Evolutionary conservation across 2,113 vertebrate genomes (phyloP).

Genomic region (Chroicocephalus ridibundus): DNA sequence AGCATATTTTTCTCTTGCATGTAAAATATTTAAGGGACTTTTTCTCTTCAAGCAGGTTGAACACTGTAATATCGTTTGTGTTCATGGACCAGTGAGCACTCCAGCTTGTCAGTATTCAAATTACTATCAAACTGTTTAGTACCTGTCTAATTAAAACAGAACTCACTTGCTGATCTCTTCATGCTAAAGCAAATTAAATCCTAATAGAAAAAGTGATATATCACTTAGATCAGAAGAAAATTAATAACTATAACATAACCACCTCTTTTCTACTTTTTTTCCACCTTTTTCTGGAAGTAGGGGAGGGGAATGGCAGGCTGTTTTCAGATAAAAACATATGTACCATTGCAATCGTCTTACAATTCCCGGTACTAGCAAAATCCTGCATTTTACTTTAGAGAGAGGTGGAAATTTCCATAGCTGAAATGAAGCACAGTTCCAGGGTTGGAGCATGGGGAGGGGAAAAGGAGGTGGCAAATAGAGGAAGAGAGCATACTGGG

Average conservation of each 20-base stretch:
- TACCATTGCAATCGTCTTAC: background rate
- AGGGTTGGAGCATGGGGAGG: background rate
- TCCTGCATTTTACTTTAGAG: background rate
- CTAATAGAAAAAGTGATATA: conserved; percentile 66
- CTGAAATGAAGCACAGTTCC: background rate
- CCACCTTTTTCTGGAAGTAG: background rate
- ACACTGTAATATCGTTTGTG: conserved; percentile 41
- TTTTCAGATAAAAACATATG: conserved; percentile 11
- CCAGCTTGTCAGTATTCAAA: conserved; percentile 67
- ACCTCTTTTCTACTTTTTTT: background rate
- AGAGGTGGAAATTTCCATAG: background rate
- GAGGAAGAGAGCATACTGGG: background rate
- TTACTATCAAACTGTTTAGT: conserved; percentile 65
- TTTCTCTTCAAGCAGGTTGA: conserved; percentile 25
- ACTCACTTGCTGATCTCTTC: conserved; percentile 66
- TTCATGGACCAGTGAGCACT: conserved; percentile 63
- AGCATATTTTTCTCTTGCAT: background rate
- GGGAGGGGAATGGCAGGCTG: background rate
- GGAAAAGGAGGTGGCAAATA: background rate
- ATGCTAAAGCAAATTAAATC: conserved; percentile 67
- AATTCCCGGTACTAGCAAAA: background rate
- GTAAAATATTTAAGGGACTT: conserved; percentile 47
- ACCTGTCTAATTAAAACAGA: conserved; percentile 74
- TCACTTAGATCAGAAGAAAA: conserved; percentile 69
- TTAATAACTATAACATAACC: conserved; percentile 29